Evolutionary conservation across 2,888 invertebrate species (phyloP).

Genomic region (Prostheceraeus crozeri): DNA sequence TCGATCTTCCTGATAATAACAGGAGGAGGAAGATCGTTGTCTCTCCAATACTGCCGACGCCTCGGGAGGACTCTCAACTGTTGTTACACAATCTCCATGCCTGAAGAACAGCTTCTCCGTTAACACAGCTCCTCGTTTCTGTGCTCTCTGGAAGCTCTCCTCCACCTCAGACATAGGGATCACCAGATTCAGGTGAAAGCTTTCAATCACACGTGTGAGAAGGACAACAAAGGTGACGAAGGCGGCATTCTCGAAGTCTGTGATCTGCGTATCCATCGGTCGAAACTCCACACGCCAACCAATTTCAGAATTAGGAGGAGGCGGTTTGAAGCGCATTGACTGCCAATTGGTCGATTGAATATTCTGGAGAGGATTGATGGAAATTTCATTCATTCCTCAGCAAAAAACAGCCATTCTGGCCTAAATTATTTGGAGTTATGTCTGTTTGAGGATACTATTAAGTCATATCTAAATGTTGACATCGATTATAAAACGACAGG

Average conservation of each 20-base stretch:
- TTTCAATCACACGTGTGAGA: conserved; percentile 86
- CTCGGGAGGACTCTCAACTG: no score
- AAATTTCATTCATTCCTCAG: no score
- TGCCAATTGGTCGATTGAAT: conserved; percentile 99
- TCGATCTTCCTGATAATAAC: no score
- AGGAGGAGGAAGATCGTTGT: no score
- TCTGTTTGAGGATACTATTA: no score
- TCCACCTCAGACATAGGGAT: conserved; percentile 95
- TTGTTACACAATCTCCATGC: conserved; percentile 42
- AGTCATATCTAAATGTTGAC: no score
- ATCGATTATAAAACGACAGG: no score
- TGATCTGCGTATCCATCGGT: conserved; percentile 85
- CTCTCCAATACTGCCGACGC: no score
- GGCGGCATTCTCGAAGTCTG: conserved; percentile 98
- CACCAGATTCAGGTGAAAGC: conserved; percentile 86
- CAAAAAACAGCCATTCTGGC: no score
- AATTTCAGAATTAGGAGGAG: conserved; percentile 79
- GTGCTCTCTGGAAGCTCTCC: conserved; percentile 92
- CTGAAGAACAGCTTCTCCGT: conserved; percentile 86
- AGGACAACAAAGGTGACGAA: conserved; percentile 94
- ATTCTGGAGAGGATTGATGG: conserved; percentile 63
- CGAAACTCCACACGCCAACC: conserved; percentile 99
- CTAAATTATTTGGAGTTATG: no score
- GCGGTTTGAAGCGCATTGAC: conserved; percentile 92
- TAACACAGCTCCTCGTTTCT: conserved; percentile 76